Evolutionary conservation across 2,113 vertebrate species (phyloP), one percentile per base, ranked within the genome.

Genomic region (Pseudolaguvia tuberculata): DNA sequence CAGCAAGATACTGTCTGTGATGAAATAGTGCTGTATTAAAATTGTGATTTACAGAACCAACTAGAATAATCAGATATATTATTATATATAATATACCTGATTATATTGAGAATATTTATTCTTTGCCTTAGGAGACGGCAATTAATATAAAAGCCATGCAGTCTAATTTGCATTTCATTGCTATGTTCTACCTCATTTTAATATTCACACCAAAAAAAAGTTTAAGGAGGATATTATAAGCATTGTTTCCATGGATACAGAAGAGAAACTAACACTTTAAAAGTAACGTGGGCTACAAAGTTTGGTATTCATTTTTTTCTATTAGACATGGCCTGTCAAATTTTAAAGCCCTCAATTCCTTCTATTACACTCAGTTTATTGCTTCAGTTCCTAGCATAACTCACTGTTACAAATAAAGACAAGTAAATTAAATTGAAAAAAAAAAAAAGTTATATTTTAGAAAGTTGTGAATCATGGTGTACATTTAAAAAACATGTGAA

Each of bases 1-100:
- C 87, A 45, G 82, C 77, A 78, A 93, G 67, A 53, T 80, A 47
- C 83, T 94, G 91, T 82, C 94, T 97, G 79, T 10, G 80, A 53
- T 70, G 75, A 25, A 72, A n/a, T 51, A 67, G 5, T 1, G 47
- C 72, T 39, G 65, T 15, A 18, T 61, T 48, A 51, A 72, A 47
- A 47, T 61, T 27, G 31, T 21, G 56, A 50, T n/a, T n/a, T n/a
- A n/a, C n/a, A n/a, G n/a, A n/a, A n/a, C n/a, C n/a, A n/a, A n/a
- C n/a, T n/a, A n/a, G n/a, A n/a, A n/a, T n/a, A n/a, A n/a, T n/a
- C n/a, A n/a, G n/a, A n/a, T n/a, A n/a, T n/a, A n/a, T n/a, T n/a
- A n/a, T n/a, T n/a, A n/a, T n/a, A n/a, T n/a, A n/a, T n/a, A n/a
- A n/a, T n/a, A n/a, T n/a, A n/a, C 31, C 39, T 61, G 23, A 53